A percentile compares a stretch with the other conserved stretches of the same genome.
These are phyloP conservation scores for Pecten maximus DNA, from an alignment of 2,888 invertebrate species.

Conservation along the genomic window DNA sequence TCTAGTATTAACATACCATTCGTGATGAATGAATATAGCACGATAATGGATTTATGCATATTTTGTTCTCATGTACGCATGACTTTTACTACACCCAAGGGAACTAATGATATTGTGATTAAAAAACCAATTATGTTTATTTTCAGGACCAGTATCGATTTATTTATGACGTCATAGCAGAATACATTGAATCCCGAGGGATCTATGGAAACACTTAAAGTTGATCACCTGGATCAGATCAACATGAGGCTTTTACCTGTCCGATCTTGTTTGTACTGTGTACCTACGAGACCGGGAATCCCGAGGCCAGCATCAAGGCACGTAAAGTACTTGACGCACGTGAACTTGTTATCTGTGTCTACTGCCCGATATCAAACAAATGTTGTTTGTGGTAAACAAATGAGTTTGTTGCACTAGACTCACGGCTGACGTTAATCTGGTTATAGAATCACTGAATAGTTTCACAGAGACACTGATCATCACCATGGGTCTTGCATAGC, in stretches of 20 bases:
- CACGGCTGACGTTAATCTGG: background rate
- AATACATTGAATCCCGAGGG: slow-evolving; percentile 55
- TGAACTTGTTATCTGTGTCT: background rate
- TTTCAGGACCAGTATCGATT: slow-evolving; percentile 65
- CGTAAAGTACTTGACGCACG: background rate
- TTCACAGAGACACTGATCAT: background rate
- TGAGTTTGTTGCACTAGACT: background rate
- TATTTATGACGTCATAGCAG: slow-evolving; percentile 60
- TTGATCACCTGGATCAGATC: background rate
- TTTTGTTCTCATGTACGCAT: too few relatives aligned
- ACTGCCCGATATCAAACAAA: background rate
- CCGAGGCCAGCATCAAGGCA: background rate
- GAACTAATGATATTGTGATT: background rate
- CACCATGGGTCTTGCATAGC: background rate
- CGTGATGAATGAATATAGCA: too few relatives aligned
- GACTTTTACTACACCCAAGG: background rate
- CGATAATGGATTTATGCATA: too few relatives aligned
- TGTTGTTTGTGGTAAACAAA: background rate
- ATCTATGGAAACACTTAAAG: slow-evolving; percentile 48
- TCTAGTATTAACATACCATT: too few relatives aligned
- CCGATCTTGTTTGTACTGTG: background rate
- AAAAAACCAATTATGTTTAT: background rate
- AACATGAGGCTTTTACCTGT: background rate
- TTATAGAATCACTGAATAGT: background rate
- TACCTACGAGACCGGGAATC: background rate